Conservation (phyloP, 2,797 vertebrate genomes). For the Siniperca obscura region DNA sequence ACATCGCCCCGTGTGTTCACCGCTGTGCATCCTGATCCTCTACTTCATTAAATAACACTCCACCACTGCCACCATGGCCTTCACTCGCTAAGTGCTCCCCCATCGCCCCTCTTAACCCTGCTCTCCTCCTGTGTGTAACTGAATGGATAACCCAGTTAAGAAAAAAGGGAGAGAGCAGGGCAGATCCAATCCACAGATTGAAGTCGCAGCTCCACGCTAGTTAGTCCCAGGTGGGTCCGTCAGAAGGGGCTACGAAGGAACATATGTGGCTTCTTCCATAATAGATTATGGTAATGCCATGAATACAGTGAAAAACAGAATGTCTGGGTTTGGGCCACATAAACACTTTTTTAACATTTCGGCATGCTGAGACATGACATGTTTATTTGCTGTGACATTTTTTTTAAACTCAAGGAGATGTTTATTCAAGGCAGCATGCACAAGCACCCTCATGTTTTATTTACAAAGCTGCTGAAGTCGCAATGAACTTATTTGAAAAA, state of each 20-base stretch:
- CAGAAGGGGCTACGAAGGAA: slow-evolving; percentile 25
- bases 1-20: slow-evolving; percentile 60
- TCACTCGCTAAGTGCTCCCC: slow-evolving; percentile 78
- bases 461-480: slow-evolving; percentile 53
- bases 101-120: slow-evolving; percentile 70
- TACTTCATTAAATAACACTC: slow-evolving; percentile 84
- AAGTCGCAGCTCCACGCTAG: slow-evolving; percentile 49
- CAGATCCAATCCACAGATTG: slow-evolving; percentile 60
- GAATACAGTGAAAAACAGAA: slow-evolving; percentile 28
- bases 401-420: slow-evolving; percentile 38
- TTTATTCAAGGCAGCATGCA: slow-evolving; percentile 63
- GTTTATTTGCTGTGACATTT: slow-evolving; percentile 53
- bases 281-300: slow-evolving; percentile 39
- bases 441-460: slow-evolving; percentile 68
- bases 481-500: slow-evolving; percentile 61
- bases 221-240: slow-evolving; percentile 47
- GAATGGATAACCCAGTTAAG: slow-evolving; percentile 74
- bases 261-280: slow-evolving; percentile 34
- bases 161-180: slow-evolving; percentile 39
- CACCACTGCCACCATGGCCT: slow-evolving; percentile 72
- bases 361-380: slow-evolving; percentile 31
- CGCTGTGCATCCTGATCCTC: slow-evolving; percentile 72
- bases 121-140: slow-evolving; percentile 61
- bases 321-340: slow-evolving; percentile 18
- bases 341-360: slow-evolving; percentile 53